Percentiles rank a stretch among this genome's conserved stretches.
These are phyloP conservation scores for Rhizomys pruinosus DNA, from an alignment of 2,113 vertebrate genomes.

Conservation along the genomic window DNA sequence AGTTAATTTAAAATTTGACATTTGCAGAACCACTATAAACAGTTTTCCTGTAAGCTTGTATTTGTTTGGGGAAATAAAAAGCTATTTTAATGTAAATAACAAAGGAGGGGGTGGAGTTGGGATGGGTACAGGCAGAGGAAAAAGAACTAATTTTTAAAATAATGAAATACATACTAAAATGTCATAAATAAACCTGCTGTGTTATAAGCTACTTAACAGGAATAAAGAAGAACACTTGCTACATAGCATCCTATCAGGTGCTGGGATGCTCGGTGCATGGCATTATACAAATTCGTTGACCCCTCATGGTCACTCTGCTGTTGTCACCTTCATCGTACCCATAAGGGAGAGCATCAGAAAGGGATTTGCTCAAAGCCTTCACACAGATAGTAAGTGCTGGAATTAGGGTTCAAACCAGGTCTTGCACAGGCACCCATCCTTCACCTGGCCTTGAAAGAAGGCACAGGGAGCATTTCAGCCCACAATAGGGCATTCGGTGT, in stretches of 20 bases:
- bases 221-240: not conserved
- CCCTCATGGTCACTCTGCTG: not conserved
- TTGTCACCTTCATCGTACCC: not conserved
- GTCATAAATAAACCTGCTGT: not conserved
- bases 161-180: not conserved
- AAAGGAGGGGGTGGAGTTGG: not conserved
- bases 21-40: not conserved
- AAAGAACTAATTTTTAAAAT: not conserved
- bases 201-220: not conserved
- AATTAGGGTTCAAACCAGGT: not conserved
- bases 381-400: not conserved
- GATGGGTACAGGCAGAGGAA: not conserved
- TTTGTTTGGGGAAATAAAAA: not conserved
- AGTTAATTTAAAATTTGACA: not conserved
- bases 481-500: not conserved
- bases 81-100: not conserved
- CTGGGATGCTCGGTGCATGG: not conserved
- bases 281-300: not conserved
- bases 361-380: not conserved
- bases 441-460: not conserved
- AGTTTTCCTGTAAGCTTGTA: not conserved
- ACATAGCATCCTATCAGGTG: not conserved
- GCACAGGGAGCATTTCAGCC: not conserved
- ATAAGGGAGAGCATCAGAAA: not conserved
- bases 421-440: not conserved